Conservation (phyloP, 1,140 invertebrate species). For the Tetranychus urticae region DNA sequence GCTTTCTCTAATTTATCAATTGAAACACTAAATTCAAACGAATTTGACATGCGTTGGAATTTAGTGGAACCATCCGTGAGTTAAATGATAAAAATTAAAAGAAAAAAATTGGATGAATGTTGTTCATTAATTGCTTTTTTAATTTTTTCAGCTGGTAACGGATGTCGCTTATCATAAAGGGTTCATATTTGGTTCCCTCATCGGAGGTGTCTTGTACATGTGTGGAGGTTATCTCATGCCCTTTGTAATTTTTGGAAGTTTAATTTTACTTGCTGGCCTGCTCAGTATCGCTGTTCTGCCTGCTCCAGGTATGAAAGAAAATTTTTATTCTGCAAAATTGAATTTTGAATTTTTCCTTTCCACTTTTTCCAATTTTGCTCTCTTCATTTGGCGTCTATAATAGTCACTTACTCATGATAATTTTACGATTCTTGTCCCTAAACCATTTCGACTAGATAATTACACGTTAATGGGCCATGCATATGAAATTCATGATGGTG, state of each 20-base stretch:
- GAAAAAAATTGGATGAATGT: no score
- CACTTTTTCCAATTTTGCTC: no score
- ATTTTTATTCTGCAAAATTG: constrained; percentile 17
- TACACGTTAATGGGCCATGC: not conserved
- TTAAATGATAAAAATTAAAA: no score
- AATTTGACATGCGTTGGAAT: no score
- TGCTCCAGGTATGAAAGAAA: not conserved
- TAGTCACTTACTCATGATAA: constrained; percentile 20
- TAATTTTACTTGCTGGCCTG: constrained; percentile 45
- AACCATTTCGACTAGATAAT: not conserved
- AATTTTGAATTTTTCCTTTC: no score
- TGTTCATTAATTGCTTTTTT: no score
- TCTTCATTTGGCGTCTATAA: constrained; percentile 14
- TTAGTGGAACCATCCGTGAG: no score
- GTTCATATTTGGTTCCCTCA: constrained; percentile 14
- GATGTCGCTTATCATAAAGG: not conserved
- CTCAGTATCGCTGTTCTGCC: constrained; percentile 47
- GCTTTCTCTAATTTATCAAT: constrained; percentile 21
- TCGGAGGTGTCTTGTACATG: constrained; percentile 14
- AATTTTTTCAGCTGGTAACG: no score
- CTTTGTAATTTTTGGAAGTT: constrained; percentile 52
- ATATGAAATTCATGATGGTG: constrained; percentile 4
- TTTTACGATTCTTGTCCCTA: not conserved
- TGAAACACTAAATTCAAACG: no score
- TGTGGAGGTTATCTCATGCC: constrained; percentile 53